Evolutionary conservation across 1,140 invertebrate genomes (phyloP).

Genomic region (Heliconius himera): DNA sequence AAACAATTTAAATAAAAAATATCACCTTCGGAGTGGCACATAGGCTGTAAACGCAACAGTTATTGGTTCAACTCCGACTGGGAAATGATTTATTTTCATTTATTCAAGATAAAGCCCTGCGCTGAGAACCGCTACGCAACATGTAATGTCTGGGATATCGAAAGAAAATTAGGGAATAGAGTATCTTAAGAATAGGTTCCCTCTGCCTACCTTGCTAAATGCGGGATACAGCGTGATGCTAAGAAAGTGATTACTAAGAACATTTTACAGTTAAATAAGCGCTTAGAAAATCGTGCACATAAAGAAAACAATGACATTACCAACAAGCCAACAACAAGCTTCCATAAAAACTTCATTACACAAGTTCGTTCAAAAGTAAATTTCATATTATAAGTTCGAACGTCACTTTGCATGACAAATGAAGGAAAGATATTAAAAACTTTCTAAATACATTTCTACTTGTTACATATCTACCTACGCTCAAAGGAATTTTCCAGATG

Average conservation of each 20-base stretch:
- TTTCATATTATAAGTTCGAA: conserved; percentile 5
- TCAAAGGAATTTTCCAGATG: conserved; percentile 6
- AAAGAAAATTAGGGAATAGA: no score
- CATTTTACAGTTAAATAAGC: neutral
- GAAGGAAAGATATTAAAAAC: conserved; percentile 1
- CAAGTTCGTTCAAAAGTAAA: neutral
- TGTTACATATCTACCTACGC: neutral
- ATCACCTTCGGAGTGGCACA: no score
- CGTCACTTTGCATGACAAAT: conserved; percentile 10
- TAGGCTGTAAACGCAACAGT: no score
- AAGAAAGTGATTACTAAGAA: neutral
- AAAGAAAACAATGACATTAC: neutral
- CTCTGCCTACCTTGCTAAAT: neutral
- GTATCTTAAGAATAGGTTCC: no score
- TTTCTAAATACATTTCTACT: neutral
- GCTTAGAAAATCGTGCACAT: neutral
- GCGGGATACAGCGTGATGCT: neutral
- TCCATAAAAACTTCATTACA: conserved; percentile 4
- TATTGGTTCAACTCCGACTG: no score
- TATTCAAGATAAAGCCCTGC: no score
- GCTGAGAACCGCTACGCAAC: no score
- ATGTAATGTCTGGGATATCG: no score
- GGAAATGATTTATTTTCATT: no score
- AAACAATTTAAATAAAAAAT: no score
- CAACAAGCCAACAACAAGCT: neutral